Percentiles rank a stretch among this genome's conserved stretches.
Evolutionary conservation across 2,797 vertebrate genomes (phyloP).

Genomic region (Channallabes apus): DNA sequence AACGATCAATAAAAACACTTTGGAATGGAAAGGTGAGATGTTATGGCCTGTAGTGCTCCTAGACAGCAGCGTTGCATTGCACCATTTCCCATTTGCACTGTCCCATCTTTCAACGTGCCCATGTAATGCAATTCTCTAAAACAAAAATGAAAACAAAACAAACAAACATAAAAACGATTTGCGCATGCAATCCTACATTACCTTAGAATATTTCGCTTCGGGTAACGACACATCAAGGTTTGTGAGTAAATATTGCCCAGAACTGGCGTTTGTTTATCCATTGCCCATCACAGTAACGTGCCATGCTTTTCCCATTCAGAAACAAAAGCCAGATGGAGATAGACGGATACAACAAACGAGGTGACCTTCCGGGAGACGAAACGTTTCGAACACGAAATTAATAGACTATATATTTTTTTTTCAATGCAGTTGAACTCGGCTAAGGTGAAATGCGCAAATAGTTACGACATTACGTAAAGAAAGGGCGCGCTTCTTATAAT

Average conservation of each 20-base stretch:
- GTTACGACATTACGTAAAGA: slow-evolving; percentile 64
- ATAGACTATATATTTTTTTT: not conserved
- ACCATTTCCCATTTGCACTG: slow-evolving; percentile 62
- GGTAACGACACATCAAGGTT: slow-evolving; percentile 53
- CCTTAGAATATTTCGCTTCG: slow-evolving; percentile 49
- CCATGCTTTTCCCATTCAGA: slow-evolving; percentile 44
- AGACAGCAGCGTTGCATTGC: slow-evolving; percentile 68
- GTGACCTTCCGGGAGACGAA: not conserved
- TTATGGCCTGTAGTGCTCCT: slow-evolving; percentile 48
- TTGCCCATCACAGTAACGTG: slow-evolving; percentile 41
- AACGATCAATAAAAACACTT: slow-evolving; percentile 18
- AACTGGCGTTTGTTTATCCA: slow-evolving; percentile 38
- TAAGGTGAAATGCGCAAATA: slow-evolving; percentile 55
- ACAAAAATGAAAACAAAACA: not conserved
- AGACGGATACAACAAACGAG: not conserved
- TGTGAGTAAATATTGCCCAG: slow-evolving; percentile 51
- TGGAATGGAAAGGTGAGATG: slow-evolving; percentile 36
- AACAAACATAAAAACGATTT: not conserved
- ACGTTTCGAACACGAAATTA: not conserved
- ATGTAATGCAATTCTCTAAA: slow-evolving; percentile 13
- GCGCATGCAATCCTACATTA: slow-evolving; percentile 60
- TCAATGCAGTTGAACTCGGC: slow-evolving; percentile 47
- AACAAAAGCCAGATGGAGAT: slow-evolving; percentile 32
- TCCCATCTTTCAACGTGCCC: slow-evolving; percentile 22
- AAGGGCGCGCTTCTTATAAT: slow-evolving; percentile 24